Base-by-base conservation (phyloP, 2,888 invertebrate genomes). In the Himalopsyche tibetana region DNA sequence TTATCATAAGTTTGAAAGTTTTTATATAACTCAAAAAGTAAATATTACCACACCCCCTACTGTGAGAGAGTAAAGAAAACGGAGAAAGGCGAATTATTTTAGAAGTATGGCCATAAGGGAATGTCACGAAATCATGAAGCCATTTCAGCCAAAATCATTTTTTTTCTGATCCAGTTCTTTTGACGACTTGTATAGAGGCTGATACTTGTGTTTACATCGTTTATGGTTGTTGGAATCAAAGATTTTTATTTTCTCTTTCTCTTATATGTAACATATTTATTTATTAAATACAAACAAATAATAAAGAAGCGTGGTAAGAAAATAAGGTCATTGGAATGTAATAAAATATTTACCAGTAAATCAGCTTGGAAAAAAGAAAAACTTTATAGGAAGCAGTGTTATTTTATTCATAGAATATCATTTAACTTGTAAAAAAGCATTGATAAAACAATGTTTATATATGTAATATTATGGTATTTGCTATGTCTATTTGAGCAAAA, bases 11-110 rank as follows among this genome's bases (percentile, higher is more conserved):
- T 63, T 19, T 2, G 63, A 63, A 63, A 63, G 19, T 63, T 63
- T 63, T n/a, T 63, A 19, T 63, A 63, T 63, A 19, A 63, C 63
- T 63, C 63, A 63, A 63, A 63, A n/a, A 28, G 63, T 63, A 63
- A 63, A 63, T 19, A 63, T 63, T 63, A 19, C 28, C 63, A n/a
- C 63, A 63, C 28, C 63, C 28, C 19, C 19, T 19, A 17, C n/a
- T 63, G 28, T 19, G 56, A 63, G 19, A 63, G 8, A 12, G 38
- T 74, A 12, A 74, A 74, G 28, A 11, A 3, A 19, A 38, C 5
- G 15, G 74, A 12, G 36, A 1, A 38, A 74, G 12, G n/a, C 74
- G 36, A 38, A 74, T 74, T 74, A 74, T 74, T 74, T 74, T 36
- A 74, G 36, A 74, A 74, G 74, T 74, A 74, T 74, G 74, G 36